Evolutionary conservation across 2,888 invertebrate species (phyloP), one percentile per base, ranked within the genome.

Genomic region (Schrankia costaestrigalis): DNA sequence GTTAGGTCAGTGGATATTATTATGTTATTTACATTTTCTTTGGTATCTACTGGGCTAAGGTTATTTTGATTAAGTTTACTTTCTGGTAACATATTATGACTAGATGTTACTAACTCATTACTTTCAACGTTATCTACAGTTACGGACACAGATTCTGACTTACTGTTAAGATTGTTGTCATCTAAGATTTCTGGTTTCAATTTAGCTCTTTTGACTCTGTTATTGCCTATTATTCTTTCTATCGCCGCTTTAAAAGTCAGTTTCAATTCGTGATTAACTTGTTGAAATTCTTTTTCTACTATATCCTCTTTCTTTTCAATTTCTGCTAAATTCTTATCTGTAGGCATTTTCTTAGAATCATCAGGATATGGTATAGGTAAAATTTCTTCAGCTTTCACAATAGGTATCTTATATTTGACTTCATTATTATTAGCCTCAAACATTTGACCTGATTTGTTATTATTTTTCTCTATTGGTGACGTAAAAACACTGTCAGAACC

Each of bases 181-280:
- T 53, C 53, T 5, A 43, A 11, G 11, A 34, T 35, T 31, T 54
- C 58, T 24, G 35, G 38, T 26, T 43, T 38, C 9, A 55, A 54
- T 17, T 51, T 31, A 11, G 55, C 49, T 35, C 38, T 57, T 42
- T 58, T 65, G 0, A 43, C 34, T 48, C 48, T 67, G 37, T 66
- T 71, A 24, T 57, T 62, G 6, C 71, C 71, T 32, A 61, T 71
- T 17, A 87, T 82, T 57, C 82, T 70, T 13, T 78, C 69, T 27
- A 87, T 66, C 1, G 86, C 87, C 21, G 79, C 77, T 58, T 76
- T 76, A 39, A 87, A 84, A 24, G 77, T 82, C 1, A 61, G 29
- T 50, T 78, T 81, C 7, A 87, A 40, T 51, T 86, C 81, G 34
- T 75, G 75, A 38, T 81, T 81, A 0, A 74, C 80, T 56, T 74